Base-by-base conservation (phyloP, 2,888 invertebrate genomes). In the Oscheius onirici region DNA sequence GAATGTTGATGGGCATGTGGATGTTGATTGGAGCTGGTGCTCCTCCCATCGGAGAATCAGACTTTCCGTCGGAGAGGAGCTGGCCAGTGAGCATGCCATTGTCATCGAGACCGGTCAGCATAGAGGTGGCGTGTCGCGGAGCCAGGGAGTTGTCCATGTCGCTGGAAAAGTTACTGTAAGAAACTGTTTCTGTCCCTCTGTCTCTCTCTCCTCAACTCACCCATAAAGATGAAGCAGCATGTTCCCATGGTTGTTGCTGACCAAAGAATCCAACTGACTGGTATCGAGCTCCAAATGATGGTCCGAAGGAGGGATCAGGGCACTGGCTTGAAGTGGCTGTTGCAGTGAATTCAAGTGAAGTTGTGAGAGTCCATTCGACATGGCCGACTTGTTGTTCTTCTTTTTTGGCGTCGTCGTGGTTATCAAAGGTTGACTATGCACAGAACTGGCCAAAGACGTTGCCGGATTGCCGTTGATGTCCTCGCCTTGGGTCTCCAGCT, bases 231-330 rank as follows among this genome's bases (percentile, higher is more conserved):
- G 80, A 61, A 80, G 77, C 22, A 82, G 66, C 24, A 82, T 57
- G 43, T 77, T 78, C 15, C 78, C 73, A 52, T 78, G 79, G 61
- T 78, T 80, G 58, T 70, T 74, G 22, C 77, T 76, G 57, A 83
- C 78, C 61, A 83, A 72, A 0, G 79, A 74, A 57, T 81, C 81
- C 40, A 83, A 68, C 3, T 80, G 78, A 20, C 76, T 76, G 0
- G 80, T 77, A 54, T 83, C 83, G 58, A 83, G 67, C 46, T 83
- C 83, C 28, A 80, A 70, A 24, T 76, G 77, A 71, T 82, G 82
- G 52, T 79, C 80, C 22, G 74, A 76, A 28, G 76, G 78, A n/a
- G 78, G 79, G 10, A 80, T 75, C 17, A 80, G 63, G 26, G 76
- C 71, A 55, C 74, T 73, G 26, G 79, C 77, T 71, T 79, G 79